Conservation (phyloP, 2,113 vertebrate genomes). For the Etheostoma cragini region DNA sequence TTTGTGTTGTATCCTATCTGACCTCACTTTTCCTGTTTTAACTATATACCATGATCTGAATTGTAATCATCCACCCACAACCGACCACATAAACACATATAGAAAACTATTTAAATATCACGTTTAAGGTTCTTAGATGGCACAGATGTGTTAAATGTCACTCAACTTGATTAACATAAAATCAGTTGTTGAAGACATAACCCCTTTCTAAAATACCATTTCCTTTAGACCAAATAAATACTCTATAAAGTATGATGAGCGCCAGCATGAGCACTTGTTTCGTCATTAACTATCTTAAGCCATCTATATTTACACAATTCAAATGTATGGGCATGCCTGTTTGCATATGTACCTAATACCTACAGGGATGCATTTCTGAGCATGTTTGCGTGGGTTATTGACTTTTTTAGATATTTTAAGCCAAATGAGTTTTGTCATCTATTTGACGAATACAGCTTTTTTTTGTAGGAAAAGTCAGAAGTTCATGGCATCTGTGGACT, state of each 20-base stretch:
- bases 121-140: neutral
- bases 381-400: neutral
- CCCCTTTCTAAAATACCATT: neutral
- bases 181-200: neutral
- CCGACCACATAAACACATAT: conserved; percentile 1
- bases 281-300: neutral
- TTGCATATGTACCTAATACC: neutral
- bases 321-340: neutral
- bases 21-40: conserved; percentile 35
- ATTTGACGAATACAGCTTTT: neutral
- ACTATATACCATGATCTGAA: conserved; percentile 26
- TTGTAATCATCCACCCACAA: conserved; percentile 21
- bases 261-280: neutral
- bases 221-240: neutral
- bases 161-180: neutral
- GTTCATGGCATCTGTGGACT: neutral
- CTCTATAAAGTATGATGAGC: neutral
- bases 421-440: neutral
- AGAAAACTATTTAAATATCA: neutral
- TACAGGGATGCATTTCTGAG: neutral
- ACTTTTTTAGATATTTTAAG: neutral
- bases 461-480: neutral
- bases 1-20: conserved; percentile 35
- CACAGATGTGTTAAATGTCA: neutral
- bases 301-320: neutral